phyloP scores from a whole-genome alignment of 2,797 vertebrate genomes.

The Tinamus major region DNA sequence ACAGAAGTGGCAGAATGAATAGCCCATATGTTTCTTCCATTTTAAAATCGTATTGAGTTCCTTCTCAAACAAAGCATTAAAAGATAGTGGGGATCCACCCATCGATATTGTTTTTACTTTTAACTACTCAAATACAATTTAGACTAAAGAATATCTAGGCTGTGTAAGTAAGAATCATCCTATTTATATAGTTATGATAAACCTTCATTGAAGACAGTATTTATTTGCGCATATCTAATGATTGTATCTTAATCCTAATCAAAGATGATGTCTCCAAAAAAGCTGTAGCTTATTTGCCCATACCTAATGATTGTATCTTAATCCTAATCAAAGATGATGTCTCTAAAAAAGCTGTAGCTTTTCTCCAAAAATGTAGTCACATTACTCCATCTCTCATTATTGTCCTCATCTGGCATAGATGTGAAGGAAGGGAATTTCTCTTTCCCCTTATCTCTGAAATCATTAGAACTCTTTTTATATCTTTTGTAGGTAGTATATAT shows the following conservation, averaged over 20 bases:
- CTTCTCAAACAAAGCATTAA: neutral
- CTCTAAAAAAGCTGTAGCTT: neutral
- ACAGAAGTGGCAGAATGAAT: neutral
- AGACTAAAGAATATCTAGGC: neutral
- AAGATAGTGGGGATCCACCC: neutral
- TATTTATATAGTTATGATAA: neutral
- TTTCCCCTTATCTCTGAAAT: neutral
- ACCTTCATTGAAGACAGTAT: fast-evolving
- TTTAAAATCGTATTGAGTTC: neutral
- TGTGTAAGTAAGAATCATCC: neutral
- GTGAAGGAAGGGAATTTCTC: neutral
- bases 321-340: neutral
- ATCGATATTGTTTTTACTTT: neutral
- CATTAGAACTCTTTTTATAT: fast-evolving
- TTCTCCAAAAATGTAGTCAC: neutral
- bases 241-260: neutral
- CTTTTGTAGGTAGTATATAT: neutral
- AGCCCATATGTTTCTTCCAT: fast-evolving
- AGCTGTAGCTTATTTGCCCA: neutral
- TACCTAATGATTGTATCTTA: neutral
- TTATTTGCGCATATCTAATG: neutral
- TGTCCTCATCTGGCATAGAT: neutral
- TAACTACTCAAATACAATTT: neutral
- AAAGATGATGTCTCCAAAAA: neutral
- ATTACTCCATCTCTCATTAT: neutral